These are phyloP conservation scores for Oryzias dopingdopingensis DNA, from an alignment of 2,797 vertebrate genomes.

Conservation along the genomic window DNA sequence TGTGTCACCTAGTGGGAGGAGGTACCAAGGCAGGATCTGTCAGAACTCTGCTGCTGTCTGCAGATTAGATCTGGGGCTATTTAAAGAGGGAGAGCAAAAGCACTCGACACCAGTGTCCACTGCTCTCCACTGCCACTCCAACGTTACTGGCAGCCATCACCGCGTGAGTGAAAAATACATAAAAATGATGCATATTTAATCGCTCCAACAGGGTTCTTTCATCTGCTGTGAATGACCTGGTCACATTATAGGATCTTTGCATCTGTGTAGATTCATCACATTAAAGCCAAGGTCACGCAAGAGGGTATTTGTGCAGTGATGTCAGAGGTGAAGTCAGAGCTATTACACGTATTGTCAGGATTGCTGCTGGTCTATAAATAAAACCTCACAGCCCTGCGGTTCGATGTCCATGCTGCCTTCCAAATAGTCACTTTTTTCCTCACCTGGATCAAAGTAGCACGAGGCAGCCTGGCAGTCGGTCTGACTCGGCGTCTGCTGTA, in stretches of 20 bases:
- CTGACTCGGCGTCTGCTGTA: slow-evolving; percentile 23
- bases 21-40: slow-evolving; percentile 75
- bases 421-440: slow-evolving; percentile 50
- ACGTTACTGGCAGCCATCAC: slow-evolving; percentile 62
- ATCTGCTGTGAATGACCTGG: slow-evolving; percentile 38
- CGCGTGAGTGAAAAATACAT: slow-evolving; percentile 38
- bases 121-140: slow-evolving; percentile 30
- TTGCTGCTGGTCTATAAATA: slow-evolving; percentile 44
- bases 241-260: slow-evolving; percentile 19
- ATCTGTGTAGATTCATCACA: slow-evolving; percentile 25
- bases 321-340: slow-evolving; percentile 47
- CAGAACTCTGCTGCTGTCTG: slow-evolving; percentile 80
- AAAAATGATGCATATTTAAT: slow-evolving; percentile 39
- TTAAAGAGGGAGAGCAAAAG: slow-evolving; percentile 69
- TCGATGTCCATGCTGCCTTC: slow-evolving; percentile 34
- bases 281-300: slow-evolving; percentile 55
- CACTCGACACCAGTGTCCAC: slow-evolving; percentile 54
- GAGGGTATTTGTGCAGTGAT: slow-evolving; percentile 41
- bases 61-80: slow-evolving; percentile 81
- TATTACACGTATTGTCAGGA: slow-evolving; percentile 19
- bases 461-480: slow-evolving; percentile 40
- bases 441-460: slow-evolving; percentile 44
- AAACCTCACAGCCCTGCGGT: slow-evolving; percentile 32
- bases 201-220: slow-evolving; percentile 13
- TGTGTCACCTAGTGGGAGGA: slow-evolving; percentile 78